Base-by-base conservation (phyloP, 2,888 invertebrate species). In the Tyria jacobaeae region DNA sequence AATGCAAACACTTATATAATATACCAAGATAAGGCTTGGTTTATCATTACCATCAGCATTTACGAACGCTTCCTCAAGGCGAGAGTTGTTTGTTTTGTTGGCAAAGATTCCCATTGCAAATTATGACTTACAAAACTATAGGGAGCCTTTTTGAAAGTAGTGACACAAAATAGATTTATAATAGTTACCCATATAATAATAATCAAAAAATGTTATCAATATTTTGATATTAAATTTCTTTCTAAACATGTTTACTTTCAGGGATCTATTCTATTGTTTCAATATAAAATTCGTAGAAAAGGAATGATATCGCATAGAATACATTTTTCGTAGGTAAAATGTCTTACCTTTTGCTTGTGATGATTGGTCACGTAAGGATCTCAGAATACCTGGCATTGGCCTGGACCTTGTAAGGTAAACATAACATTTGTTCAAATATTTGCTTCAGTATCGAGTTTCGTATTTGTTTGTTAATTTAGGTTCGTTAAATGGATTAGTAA, bases 321-420 rank as follows among this genome's bases (percentile, higher is more conserved):
- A 3, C 1, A 5, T 39, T 39, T 7, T 39, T 4, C 24, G 6
- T 24, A 47, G 14, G 9, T 4, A 12, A 47, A 47, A 47, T 47
- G 10, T 47, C 21, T 31, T 7, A 15, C 48, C 12, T 37, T 27
- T 17, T 49, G 27, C 39, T 57, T 39, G 27, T 6, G 5, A 27
- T 57, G 50, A 57, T 50, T 57, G 39, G 57, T 39, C 50, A 57
- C 57, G 50, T 50, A 48, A 31, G n/a, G n/a, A n/a, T n/a, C n/a
- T n/a, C n/a, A n/a, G n/a, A n/a, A n/a, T n/a, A n/a, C n/a, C n/a
- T n/a, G n/a, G n/a, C n/a, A n/a, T n/a, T n/a, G n/a, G n/a, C n/a
- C n/a, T n/a, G n/a, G n/a, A 27, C 10, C 39, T 25, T n/a, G 10
- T 25, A 37, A 37, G 25, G 35, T 49, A 39, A 57, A 39, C 39